Evolutionary conservation across 2,797 vertebrate genomes (phyloP).

Genomic region (Simalia tracyae): DNA sequence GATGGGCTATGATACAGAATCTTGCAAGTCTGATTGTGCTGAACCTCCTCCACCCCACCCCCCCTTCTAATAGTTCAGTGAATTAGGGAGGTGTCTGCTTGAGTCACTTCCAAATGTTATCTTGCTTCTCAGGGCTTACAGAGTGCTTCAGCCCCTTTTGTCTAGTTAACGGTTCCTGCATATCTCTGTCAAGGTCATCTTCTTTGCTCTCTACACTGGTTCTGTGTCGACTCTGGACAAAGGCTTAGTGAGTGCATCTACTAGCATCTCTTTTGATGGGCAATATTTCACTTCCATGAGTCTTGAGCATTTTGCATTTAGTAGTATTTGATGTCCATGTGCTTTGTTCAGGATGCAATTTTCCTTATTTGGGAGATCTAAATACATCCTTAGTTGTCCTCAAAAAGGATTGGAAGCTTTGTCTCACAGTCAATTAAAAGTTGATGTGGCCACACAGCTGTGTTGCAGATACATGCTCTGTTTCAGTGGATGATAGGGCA

Average conservation of each 20-base stretch:
- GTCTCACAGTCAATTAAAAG: neutral
- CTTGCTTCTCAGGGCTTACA: neutral
- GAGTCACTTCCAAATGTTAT: neutral
- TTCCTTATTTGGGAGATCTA: neutral
- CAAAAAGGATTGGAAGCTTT: neutral
- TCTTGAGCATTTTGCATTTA: neutral
- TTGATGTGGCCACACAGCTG: neutral
- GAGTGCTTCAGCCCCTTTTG: neutral
- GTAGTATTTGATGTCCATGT: neutral
- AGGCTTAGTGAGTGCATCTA: neutral
- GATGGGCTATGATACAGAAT: neutral
- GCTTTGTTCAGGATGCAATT: neutral
- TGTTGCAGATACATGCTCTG: neutral
- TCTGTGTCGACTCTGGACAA: neutral
- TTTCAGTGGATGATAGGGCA: neutral
- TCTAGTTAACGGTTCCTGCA: neutral
- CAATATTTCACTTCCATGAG: neutral
- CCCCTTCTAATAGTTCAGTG: neutral
- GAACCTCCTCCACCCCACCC: neutral
- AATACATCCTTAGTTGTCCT: neutral
- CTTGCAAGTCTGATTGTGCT: neutral
- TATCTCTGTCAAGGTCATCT: neutral
- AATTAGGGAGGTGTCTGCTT: neutral
- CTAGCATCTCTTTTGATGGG: neutral
- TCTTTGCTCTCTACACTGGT: neutral